These are phyloP conservation scores for Aselliscus stoliczkanus DNA, from an alignment of 2,797 vertebrate species.

Conservation along the genomic window DNA sequence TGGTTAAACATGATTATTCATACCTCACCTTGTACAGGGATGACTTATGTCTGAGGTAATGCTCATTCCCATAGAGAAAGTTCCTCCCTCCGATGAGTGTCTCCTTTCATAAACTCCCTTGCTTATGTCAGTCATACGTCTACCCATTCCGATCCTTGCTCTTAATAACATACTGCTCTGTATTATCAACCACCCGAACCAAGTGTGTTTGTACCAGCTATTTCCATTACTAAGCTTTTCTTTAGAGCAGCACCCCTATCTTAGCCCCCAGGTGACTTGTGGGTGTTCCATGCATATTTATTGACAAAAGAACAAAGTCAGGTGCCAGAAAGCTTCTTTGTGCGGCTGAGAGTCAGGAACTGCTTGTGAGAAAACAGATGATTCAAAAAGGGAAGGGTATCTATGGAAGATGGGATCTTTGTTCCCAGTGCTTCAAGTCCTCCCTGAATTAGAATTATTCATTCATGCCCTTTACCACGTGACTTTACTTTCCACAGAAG, in stretches of 20 bases:
- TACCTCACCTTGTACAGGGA: neutral
- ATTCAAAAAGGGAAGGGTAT: neutral
- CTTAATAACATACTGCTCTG: neutral
- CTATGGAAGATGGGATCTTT: neutral
- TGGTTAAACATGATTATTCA: neutral
- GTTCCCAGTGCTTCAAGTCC: neutral
- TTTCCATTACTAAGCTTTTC: neutral
- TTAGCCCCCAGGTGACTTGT: neutral
- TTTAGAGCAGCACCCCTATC: neutral
- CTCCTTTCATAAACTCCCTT: neutral
- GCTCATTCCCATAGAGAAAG: neutral
- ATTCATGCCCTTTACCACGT: neutral
- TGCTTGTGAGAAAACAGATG: neutral
- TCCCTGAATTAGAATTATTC: neutral
- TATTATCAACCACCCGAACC: neutral
- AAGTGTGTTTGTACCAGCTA: neutral
- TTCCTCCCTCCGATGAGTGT: neutral
- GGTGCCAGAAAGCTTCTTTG: neutral
- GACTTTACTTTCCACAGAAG: neutral
- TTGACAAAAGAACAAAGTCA: neutral
- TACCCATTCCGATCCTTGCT: neutral
- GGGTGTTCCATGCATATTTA: neutral
- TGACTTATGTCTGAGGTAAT: neutral
- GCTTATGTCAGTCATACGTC: no score
- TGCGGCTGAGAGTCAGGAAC: neutral